Conservation (phyloP, 1,140 invertebrate genomes). For the Drosophila santomea region DNA sequence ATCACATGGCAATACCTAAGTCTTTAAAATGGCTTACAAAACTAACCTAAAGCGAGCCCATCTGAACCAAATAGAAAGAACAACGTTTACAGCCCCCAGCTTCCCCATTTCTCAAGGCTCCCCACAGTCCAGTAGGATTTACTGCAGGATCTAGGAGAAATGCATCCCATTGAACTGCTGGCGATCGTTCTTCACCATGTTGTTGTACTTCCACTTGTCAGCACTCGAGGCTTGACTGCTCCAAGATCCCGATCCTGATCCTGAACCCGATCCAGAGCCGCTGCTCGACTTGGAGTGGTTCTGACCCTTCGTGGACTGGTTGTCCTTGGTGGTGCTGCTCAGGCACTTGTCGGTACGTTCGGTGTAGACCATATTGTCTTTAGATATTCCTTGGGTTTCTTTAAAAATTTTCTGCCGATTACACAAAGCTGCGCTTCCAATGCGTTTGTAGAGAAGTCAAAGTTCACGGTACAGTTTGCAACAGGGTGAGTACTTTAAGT, state of each 20-base stretch:
- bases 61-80: constrained; percentile 37
- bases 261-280: constrained; percentile 13
- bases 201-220: constrained; percentile 83
- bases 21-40: constrained; percentile 22
- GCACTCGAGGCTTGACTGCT: constrained; percentile 60
- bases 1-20: constrained; percentile 41
- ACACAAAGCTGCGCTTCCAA: constrained; percentile 38
- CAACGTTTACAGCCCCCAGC: constrained; percentile 36
- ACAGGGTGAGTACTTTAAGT: constrained; percentile 89
- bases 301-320: constrained; percentile 21
- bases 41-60: constrained; percentile 45
- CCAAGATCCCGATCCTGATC: constrained; percentile 39
- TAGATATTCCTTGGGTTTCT: constrained; percentile 7
- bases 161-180: constrained; percentile 79
- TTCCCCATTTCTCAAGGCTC: constrained; percentile 8
- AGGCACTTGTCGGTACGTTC: constrained; percentile 75
- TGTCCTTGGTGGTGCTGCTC: constrained; percentile 50
- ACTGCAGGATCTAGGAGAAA: constrained; percentile 54
- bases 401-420: constrained; percentile 45
- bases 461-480: constrained; percentile 90
- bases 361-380: constrained; percentile 72
- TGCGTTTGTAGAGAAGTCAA: constrained; percentile 24
- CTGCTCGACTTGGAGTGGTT: constrained; percentile 5
- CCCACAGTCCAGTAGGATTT: background rate
- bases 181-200: constrained; percentile 78